These are phyloP conservation scores for Cynopterus brachyotis DNA, from an alignment of 2,113 vertebrate species.

Conservation along the genomic window DNA sequence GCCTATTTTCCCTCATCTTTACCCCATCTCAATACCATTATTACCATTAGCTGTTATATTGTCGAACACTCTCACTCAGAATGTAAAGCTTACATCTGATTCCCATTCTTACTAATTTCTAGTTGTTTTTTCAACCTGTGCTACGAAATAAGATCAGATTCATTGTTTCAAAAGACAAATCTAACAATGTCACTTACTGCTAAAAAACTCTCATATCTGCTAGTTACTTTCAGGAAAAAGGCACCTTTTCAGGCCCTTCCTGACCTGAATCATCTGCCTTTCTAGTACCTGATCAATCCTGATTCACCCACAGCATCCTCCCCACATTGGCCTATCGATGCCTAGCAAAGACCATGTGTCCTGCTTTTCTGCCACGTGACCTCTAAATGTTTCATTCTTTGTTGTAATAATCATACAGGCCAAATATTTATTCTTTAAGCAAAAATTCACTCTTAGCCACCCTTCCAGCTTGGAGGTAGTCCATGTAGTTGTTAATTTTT, in stretches of 20 bases:
- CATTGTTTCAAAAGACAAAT: neutral
- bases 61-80: neutral
- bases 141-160: neutral
- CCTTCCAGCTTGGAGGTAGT: neutral
- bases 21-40: neutral
- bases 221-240: neutral
- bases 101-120: neutral
- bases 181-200: neutral
- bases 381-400: neutral
- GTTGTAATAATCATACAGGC: neutral
- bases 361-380: no score
- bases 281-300: neutral
- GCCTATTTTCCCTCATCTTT: neutral
- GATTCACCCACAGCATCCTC: no score
- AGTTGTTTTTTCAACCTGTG: neutral
- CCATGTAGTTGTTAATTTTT: neutral
- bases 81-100: neutral
- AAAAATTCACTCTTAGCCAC: neutral
- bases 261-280: neutral
- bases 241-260: neutral
- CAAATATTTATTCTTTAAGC: neutral
- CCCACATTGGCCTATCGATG: accelerated
- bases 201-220: neutral
- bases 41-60: neutral
- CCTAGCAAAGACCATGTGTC: neutral